These are phyloP conservation scores for Sarcophaga caerulescens DNA, from an alignment of 2,888 invertebrate genomes.

Conservation along the genomic window DNA sequence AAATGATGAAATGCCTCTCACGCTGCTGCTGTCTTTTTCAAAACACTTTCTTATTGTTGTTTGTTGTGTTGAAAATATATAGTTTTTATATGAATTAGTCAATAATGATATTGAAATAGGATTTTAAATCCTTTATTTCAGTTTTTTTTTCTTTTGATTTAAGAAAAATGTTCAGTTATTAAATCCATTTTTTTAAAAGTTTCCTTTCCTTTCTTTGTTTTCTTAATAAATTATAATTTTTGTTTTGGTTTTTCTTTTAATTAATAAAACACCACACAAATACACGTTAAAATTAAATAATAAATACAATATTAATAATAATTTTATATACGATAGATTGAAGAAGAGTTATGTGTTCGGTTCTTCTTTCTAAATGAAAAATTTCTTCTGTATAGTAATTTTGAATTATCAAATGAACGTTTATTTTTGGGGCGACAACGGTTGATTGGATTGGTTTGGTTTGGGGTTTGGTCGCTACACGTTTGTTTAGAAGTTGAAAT, in stretches of 20 bases:
- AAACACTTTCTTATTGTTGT: conserved; percentile 37
- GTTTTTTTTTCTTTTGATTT: neutral
- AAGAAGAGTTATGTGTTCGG: too few relatives aligned
- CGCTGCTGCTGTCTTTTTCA: conserved; percentile 8
- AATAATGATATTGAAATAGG: neutral
- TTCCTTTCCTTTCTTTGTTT: conserved; percentile 27
- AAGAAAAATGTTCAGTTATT: conserved; percentile 32
- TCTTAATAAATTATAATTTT: conserved; percentile 43
- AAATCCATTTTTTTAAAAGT: conserved; percentile 44
- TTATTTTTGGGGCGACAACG: conserved; percentile 2
- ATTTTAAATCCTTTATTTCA: conserved; percentile 57
- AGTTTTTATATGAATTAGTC: neutral
- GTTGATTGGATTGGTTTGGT: conserved; percentile 22
- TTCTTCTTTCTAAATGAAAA: neutral
- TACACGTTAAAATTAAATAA: conserved; percentile 25
- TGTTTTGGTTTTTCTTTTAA: neutral
- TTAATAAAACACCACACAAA: conserved; percentile 17
- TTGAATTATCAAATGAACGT: neutral
- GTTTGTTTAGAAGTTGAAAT: conserved; percentile 30
- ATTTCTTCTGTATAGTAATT: neutral
- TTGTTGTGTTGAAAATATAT: neutral
- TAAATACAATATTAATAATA: too few relatives aligned
- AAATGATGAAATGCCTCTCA: conserved; percentile 38
- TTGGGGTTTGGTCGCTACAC: neutral
- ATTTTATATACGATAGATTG: too few relatives aligned